phyloP scores from a whole-genome alignment of 2,888 invertebrate species.

The Metalampra italica region DNA sequence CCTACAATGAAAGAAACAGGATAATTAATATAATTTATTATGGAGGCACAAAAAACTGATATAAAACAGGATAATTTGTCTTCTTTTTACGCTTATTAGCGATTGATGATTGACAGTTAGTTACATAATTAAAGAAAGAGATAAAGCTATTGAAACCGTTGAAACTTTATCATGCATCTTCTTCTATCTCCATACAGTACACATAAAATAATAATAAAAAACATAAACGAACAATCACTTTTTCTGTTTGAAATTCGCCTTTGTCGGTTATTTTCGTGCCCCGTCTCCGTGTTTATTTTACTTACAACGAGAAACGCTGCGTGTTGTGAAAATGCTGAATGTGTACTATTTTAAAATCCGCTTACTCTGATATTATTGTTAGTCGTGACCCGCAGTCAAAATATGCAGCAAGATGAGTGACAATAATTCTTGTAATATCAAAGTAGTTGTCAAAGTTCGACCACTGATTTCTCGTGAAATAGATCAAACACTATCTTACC shows the following conservation, averaged over 20 bases:
- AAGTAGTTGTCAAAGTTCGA: conserved; percentile 86
- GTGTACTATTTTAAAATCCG: conserved; percentile 14
- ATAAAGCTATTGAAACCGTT: too few relatives aligned
- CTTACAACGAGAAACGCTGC: conserved; percentile 3
- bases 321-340: conserved; percentile 10
- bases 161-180: too few relatives aligned
- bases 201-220: too few relatives aligned
- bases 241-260: conserved; percentile 41
- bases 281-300: conserved; percentile 17
- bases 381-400: conserved; percentile 15
- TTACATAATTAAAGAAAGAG: too few relatives aligned
- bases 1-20: too few relatives aligned
- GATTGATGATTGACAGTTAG: too few relatives aligned
- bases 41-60: too few relatives aligned
- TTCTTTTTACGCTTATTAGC: too few relatives aligned
- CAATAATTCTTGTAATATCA: conserved; percentile 68
- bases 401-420: conserved; percentile 72
- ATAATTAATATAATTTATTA: too few relatives aligned
- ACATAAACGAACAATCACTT: conserved; percentile 14
- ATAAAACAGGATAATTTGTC: too few relatives aligned
- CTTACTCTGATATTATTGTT: conserved; percentile 19
- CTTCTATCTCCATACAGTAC: too few relatives aligned
- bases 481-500: conserved; percentile 72
- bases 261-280: conserved; percentile 48
- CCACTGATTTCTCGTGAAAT: conserved; percentile 82